Evolutionary conservation across 2,113 vertebrate genomes (phyloP), one percentile per base, ranked within the genome.

Genomic region (Agapornis roseicollis): DNA sequence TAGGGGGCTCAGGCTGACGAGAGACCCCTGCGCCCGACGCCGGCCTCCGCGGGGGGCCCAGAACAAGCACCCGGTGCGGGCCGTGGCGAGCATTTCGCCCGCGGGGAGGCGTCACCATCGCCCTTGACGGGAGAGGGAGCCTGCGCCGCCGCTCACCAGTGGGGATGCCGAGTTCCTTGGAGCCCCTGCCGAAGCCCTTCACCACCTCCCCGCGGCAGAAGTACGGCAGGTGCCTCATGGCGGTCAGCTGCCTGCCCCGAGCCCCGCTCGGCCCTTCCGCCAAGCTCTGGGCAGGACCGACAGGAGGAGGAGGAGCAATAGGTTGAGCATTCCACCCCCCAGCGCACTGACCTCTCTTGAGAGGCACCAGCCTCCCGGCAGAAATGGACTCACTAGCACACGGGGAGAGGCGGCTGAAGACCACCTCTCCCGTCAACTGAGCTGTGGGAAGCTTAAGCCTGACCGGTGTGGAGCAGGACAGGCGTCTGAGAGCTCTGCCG

Each of bases 151-250:
- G 13, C 97, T 98, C 94, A 99, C 99, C 99, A 31, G 99, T 99
- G 11, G 98, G 99, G 78, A 99, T 98, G 22, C 99, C 98, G 27
- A 99, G 97, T 88, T 99, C 98, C 94, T 98, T 99, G 95, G 99
- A 99, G 79, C 99, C 99, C 47, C 99, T 97, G 46, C 98, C 99
- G 93, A 99, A 99, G 55, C 99, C 99, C 58, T 97, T 97, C 72
- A 99, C 97, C 78, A 99, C 99, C 79, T 97, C 95, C 50, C 99
- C 99, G n/a, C 98, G 98, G 87, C 98, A 99, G 96, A 99, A 99
- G 88, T 98, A 99, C 6, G 98, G 99, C 78, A 98, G 73, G 53
- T 73, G 83, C 61, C 60, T 86, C 97, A 97, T 96, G 63, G 39
- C 52, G 7, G n/a, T 6, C 6, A 11, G 7, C 22, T 24, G 9